Evolutionary conservation across 2,797 vertebrate species (phyloP), one percentile per base, ranked within the genome.

Genomic region (Xyrichtys novacula): DNA sequence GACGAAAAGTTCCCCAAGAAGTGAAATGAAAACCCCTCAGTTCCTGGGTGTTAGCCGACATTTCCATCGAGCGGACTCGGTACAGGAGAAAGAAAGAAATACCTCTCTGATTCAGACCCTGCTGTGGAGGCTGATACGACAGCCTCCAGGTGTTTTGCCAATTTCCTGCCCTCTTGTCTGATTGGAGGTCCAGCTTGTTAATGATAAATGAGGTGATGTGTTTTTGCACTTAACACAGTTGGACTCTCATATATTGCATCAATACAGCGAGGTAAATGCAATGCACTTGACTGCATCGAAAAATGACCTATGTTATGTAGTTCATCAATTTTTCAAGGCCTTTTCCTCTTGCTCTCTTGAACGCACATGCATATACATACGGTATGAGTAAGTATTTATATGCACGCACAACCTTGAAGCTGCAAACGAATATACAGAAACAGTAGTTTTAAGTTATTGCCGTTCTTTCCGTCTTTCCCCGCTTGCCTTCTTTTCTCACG

Each of bases 361-460:
- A 87, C 52, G 81, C 83, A 85, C 82, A 84, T 65, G 75, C 79
- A 70, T 86, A 86, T 80, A 77, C 64, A 50, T 78, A 71, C 63
- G 48, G 40, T 75, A 75, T 36, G 60, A 75, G 68, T 79, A 64
- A 76, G 72, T 88, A 83, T 87, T 81, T 81, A 88, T 81, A 80
- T 87, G 82, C 88, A 88, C 86, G 82, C 89, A 90, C 87, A 90
- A 87, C 75, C 71, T 65, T 75, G 49, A 87, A 88, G 70, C 85
- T 88, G 80, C 77, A 80, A 71, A 79, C 46, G n/a, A 76, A 69
- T 63, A 85, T 52, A 64, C 70, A 57, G 59, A 65, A 67, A 70
- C 66, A 34, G 40, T 72, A 74, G 60, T 67, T 71, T 65, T 81
- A 83, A 76, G 69, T 70, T 86, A 79, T 84, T 88, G 73, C 69